Evolutionary conservation across 2,888 invertebrate species (phyloP).

Genomic region (Sycophila texana): DNA sequence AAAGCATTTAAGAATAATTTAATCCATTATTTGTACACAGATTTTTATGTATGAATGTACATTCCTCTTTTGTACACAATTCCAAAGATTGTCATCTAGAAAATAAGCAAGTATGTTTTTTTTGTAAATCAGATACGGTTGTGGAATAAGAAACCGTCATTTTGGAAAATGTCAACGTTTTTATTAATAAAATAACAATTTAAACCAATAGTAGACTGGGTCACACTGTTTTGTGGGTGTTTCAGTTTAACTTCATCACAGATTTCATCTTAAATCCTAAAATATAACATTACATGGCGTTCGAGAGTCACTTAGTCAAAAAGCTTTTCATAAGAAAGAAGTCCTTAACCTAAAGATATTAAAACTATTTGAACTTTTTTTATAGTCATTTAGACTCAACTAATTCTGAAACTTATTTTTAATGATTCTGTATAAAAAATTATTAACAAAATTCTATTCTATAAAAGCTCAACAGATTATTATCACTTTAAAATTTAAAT

Average conservation of each 20-base stretch:
- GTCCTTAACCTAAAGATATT: slow-evolving; percentile 15
- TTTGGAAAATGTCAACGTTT: slow-evolving; percentile 72
- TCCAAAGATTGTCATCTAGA: slow-evolving; percentile 47
- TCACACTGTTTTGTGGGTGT: slow-evolving; percentile 66
- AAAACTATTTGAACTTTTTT: slow-evolving; percentile 43
- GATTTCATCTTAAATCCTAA: slow-evolving; percentile 64
- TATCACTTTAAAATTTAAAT: slow-evolving; percentile 33
- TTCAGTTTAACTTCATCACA: slow-evolving; percentile 67
- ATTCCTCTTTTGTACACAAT: slow-evolving; percentile 35
- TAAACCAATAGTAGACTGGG: slow-evolving; percentile 68
- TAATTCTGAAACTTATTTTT: slow-evolving; percentile 25
- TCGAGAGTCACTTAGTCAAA: slow-evolving; percentile 25
- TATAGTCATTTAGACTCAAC: slow-evolving; percentile 43
- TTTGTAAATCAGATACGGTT: slow-evolving; percentile 31
- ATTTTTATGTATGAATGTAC: slow-evolving; percentile 25
- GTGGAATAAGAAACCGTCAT: slow-evolving; percentile 52
- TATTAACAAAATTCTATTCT: slow-evolving; percentile 13
- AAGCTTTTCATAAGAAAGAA: slow-evolving; percentile 3
- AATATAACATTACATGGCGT: slow-evolving; percentile 39
- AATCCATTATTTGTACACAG: slow-evolving; percentile 13
- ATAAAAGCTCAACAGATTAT: slow-evolving; percentile 22
- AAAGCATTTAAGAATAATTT: background rate
- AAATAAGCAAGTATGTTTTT: slow-evolving; percentile 16
- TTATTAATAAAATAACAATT: slow-evolving; percentile 73
- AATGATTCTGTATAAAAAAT: slow-evolving; percentile 18